Conservation (phyloP, 92 coral and sea anemone genomes). For the Epizoanthus rinbou region DNA sequence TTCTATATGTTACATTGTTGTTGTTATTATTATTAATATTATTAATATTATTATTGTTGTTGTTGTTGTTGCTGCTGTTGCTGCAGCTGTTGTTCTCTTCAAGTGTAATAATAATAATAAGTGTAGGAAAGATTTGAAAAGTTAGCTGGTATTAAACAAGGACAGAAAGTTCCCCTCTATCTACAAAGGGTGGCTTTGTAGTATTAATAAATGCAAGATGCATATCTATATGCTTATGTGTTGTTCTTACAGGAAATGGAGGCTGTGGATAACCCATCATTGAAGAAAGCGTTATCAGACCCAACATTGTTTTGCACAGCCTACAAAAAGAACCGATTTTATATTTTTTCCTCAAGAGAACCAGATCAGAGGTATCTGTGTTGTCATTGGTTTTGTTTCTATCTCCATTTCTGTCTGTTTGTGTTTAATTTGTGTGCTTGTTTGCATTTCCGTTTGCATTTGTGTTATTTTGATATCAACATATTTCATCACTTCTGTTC, state of each 20-base stretch:
- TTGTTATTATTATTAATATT: background rate
- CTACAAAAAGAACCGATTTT: constrained; percentile 93
- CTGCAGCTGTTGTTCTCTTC: background rate
- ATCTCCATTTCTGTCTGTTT: background rate
- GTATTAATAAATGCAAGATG: too few species aligned
- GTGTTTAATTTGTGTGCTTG: too few species aligned
- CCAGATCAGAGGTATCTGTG: constrained; percentile 85
- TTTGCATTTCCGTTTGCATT: too few species aligned
- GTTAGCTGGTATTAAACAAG: too few species aligned
- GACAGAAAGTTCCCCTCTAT: too few species aligned
- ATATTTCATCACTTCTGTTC: too few species aligned
- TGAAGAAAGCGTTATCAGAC: constrained; percentile 74
- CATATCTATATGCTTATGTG: too few species aligned
- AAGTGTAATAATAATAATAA: too few species aligned
- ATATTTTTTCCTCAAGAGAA: constrained; percentile 86
- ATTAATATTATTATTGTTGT: background rate
- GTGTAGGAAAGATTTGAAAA: too few species aligned
- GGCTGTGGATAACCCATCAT: constrained; percentile 95
- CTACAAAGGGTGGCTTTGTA: too few species aligned
- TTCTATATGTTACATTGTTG: background rate
- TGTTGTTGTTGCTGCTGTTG: background rate
- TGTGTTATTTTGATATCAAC: too few species aligned
- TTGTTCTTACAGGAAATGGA: constrained; percentile 76
- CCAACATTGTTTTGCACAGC: constrained; percentile 94
- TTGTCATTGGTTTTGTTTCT: background rate